Conservation (phyloP, 2,888 invertebrate genomes). For the Lathronympha strigana region DNA sequence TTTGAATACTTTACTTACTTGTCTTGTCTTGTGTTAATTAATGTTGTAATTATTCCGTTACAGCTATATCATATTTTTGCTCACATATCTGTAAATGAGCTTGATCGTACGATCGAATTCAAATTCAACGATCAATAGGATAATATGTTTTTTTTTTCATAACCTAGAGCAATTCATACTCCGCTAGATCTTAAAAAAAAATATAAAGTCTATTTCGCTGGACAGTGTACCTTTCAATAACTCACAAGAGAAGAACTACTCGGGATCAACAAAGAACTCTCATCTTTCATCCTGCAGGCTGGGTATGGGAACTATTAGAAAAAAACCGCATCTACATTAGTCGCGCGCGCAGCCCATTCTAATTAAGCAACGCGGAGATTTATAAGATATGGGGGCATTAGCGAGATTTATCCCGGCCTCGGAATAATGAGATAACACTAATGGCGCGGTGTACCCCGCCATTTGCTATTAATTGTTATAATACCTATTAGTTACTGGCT, state of each 20-base stretch:
- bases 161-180: too few relatives aligned
- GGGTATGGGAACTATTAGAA: constrained; percentile 4
- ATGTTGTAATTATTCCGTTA: too few relatives aligned
- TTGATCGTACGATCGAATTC: too few relatives aligned
- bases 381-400: constrained; percentile 82
- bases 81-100: too few relatives aligned
- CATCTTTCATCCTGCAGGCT: constrained; percentile 8
- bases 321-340: constrained; percentile 35
- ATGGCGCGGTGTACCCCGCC: constrained; percentile 60
- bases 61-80: too few relatives aligned
- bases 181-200: background rate
- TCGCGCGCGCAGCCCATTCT: constrained; percentile 58
- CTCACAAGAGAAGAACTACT: background rate
- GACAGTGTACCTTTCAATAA: background rate
- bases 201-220: background rate
- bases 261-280: background rate
- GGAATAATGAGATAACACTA: constrained; percentile 79
- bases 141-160: too few relatives aligned
- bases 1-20: background rate
- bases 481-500: constrained; percentile 35
- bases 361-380: constrained; percentile 79
- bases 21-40: too few relatives aligned
- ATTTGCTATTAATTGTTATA: constrained; percentile 38
- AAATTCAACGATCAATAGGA: too few relatives aligned
- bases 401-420: constrained; percentile 77